Evolutionary conservation across 2,113 vertebrate genomes (phyloP).

Genomic region (Pterocles orientalis): DNA sequence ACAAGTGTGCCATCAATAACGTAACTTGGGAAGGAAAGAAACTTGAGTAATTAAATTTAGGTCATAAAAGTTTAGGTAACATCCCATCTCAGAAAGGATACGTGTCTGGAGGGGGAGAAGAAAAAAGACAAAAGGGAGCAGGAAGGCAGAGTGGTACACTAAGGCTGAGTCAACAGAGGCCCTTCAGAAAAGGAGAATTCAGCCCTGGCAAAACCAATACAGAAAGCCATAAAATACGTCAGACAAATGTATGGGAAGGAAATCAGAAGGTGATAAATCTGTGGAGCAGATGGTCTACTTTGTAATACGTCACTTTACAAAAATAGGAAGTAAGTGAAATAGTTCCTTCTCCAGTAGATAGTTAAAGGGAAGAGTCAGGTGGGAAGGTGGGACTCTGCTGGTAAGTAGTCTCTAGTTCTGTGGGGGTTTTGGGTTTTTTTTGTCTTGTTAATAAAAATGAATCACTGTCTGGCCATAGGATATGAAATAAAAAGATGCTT

Average conservation of each 20-base stretch:
- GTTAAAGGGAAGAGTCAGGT: not conserved
- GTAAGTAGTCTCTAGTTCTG: not conserved
- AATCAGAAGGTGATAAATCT: not conserved
- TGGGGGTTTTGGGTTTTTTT: rapidly evolving
- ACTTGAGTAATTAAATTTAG: not conserved
- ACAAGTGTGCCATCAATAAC: not conserved
- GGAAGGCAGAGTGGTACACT: not conserved
- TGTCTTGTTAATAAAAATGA: not conserved
- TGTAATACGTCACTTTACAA: not conserved
- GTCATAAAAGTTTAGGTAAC: not conserved
- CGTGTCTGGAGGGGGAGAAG: not conserved
- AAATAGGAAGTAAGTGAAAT: not conserved
- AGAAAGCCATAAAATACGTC: not conserved
- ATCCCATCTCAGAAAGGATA: not conserved
- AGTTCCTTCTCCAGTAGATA: not conserved
- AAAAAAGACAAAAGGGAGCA: not conserved
- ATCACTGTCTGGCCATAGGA: not conserved
- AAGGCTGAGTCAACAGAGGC: not conserved
- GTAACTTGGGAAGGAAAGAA: not conserved
- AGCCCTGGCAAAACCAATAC: not conserved
- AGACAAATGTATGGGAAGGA: not conserved
- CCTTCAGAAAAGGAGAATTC: not conserved
- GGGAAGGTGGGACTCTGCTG: not conserved
- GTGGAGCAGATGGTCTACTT: not conserved
- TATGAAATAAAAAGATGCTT: not conserved